A percentile compares a stretch with the other conserved stretches of the same genome.
Evolutionary conservation across 2,797 vertebrate species (phyloP).

Genomic region (Natrix natrix): DNA sequence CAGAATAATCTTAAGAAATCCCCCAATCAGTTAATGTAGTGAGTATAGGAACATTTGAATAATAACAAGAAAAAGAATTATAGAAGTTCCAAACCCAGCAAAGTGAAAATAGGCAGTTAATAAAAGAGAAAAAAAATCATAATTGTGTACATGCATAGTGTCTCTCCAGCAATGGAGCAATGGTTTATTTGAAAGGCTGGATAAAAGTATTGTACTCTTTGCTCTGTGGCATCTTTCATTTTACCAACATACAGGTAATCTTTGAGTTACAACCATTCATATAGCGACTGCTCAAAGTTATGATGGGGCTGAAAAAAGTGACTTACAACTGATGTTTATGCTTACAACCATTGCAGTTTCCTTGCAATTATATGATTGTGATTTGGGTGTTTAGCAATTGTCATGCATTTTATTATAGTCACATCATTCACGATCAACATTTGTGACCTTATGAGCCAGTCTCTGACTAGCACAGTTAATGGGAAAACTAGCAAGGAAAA

Average conservation of each 20-base stretch:
- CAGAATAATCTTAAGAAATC: neutral
- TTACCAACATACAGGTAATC: neutral
- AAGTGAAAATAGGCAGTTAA: neutral
- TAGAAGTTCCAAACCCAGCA: neutral
- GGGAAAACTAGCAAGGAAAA: too few relatives aligned
- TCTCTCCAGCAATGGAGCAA: neutral
- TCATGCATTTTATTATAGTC: too few relatives aligned
- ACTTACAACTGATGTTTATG: neutral
- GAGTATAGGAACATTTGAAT: neutral
- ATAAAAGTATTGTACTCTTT: neutral
- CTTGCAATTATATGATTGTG: neutral
- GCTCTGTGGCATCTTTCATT: neutral
- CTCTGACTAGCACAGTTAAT: too few relatives aligned
- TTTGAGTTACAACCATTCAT: neutral
- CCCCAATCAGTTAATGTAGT: neutral
- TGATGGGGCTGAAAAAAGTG: neutral
- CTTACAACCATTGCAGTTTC: neutral
- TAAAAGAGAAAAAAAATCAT: neutral
- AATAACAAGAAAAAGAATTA: neutral
- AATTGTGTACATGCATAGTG: neutral
- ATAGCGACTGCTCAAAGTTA: neutral
- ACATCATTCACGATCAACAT: too few relatives aligned
- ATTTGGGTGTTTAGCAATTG: too few relatives aligned
- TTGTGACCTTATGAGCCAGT: too few relatives aligned
- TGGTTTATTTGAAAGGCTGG: neutral